Evolutionary conservation across 2,797 vertebrate genomes (phyloP), one percentile per base, ranked within the genome.

Genomic region (Gallinago solitaria): DNA sequence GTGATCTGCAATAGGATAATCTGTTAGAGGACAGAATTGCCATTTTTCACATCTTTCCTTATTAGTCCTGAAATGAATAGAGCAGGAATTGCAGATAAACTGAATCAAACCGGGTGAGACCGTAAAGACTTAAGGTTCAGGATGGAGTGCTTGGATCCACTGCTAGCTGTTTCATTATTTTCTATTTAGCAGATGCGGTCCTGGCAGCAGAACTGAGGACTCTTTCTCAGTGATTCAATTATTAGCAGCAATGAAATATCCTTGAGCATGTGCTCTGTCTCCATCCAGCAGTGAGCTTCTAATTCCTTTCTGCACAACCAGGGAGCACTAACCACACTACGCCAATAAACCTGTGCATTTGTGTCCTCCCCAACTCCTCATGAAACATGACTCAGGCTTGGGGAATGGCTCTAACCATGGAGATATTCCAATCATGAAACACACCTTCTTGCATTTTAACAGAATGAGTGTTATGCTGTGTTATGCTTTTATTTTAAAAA

Each of bases 271-370:
- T 60, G 9, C 19, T 77, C 35, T 53, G 17, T 37, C 47, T 90
- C 54, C 9, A 4, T n/a, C 71, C 51, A 79, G 83, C 70, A 95
- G 39, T 0, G 3, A 59, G 27, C 16, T 50, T 24, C 17, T 83
- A 50, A 76, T 27, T 82, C 50, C 41, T 59, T 73, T 41, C 63
- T 84, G 54, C 21, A 16, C 11, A 45, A 18, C 24, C 41, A 45
- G 24, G 24, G 41, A 79, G 47, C 23, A 9, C n/a, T 20, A 61
- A 20, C 54, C 19, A 37, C 23, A 24, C 50, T 30, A 9, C 2
- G 1, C 4, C 27, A 81, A 25, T 0, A 0, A 15, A 48, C 16
- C 9, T 16, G 13, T 12, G 30, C 1, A 0, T 73, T 54, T 79
- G 7, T 19, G 19, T 19, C 11, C 30, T 13, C 21, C 7, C 12